Conservation (phyloP, 2,888 invertebrate genomes). For the Strigamia crassipes region DNA sequence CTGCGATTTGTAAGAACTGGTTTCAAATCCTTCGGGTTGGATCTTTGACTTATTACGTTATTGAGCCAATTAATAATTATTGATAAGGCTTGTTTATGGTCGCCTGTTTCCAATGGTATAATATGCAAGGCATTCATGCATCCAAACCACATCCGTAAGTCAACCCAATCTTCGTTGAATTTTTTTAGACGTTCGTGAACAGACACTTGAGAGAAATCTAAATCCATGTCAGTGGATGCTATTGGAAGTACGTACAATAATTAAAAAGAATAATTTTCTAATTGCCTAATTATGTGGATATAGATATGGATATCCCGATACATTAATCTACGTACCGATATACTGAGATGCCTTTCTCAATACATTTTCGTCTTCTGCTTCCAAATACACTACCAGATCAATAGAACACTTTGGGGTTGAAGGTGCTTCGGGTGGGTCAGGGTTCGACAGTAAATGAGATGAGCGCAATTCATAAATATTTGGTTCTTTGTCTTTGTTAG, state of each 20-base stretch:
- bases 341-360: not conserved
- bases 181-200: not conserved
- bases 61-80: not conserved
- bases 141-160: not conserved
- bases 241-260: too few relatives aligned
- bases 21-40: not conserved
- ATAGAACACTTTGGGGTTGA: conserved; percentile 6
- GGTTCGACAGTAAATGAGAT: conserved; percentile 10
- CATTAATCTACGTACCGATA: not conserved
- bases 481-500: not conserved
- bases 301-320: too few relatives aligned
- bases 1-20: not conserved
- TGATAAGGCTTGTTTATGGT: not conserved
- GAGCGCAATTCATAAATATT: conserved; percentile 41
- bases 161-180: conserved; percentile 33
- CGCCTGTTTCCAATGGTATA: not conserved
- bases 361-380: conserved; percentile 3
- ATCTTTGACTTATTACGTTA: not conserved
- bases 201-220: not conserved
- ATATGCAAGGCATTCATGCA: not conserved
- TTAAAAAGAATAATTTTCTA: conserved; percentile 8
- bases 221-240: conserved; percentile 10
- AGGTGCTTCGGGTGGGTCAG: not conserved
- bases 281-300: too few relatives aligned
- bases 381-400: conserved; percentile 39